Evolutionary conservation across 2,888 invertebrate species (phyloP), one percentile per base, ranked within the genome.

Genomic region (Vandiemenella viatica): DNA sequence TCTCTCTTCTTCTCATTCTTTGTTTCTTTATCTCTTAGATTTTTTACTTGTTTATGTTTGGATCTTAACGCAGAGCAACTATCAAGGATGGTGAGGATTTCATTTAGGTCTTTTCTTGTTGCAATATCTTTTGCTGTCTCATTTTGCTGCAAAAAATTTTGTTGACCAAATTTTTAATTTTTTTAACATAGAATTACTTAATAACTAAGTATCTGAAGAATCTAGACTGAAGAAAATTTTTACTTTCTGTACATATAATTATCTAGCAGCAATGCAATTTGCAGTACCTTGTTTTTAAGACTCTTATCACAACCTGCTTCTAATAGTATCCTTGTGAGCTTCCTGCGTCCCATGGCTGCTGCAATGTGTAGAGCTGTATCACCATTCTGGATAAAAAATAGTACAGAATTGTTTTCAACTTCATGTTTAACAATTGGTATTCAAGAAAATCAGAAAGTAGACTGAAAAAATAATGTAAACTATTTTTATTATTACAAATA

Each of bases 311-410:
- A 86, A 48, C 84, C 84, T 0, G 90, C 85, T 63, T 93, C 90
- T 22, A 93, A 73, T 17, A 96, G 73, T 56, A 96, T 88, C 60
- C 89, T 75, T 8, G 92, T 90, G 51, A 96, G 72, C 68, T 95
- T 95, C 47, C 91, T 70, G 18, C 92, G 73, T 5, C 91, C 91
- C 87, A 95, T 89, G 1, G 93, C 93, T 7, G 91, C 84, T 1
- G 92, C 83, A 59, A 96, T 92, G 66, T 96, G 95, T 13, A 96
- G 70, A 0, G 91, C 84, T 0, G 92, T 91, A 68, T 96, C 95
- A 1, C 92, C 92, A 68, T 96, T 96, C 74, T 76, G 55, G 50
- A 58, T 51, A 17, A 42, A n/a, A 53, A 41, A n/a, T n/a, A n/a
- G n/a, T n/a, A n/a, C n/a, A n/a, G 37, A n/a, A n/a, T n/a, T n/a